Base-by-base conservation (phyloP, 2,113 vertebrate species). In the Misgurnus mizolepis region DNA sequence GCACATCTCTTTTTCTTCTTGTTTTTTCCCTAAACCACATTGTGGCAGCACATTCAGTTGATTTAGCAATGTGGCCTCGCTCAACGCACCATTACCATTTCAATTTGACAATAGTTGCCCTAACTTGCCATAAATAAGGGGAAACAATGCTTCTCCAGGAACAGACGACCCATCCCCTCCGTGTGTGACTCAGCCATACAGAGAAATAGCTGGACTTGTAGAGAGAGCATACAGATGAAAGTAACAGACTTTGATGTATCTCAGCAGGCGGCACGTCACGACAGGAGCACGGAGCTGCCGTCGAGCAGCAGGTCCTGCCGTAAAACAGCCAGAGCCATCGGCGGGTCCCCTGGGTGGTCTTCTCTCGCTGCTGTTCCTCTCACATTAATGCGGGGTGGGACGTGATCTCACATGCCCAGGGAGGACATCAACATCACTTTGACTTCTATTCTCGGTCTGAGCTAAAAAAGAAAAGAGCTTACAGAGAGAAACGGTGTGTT, bases 331-430 rank as follows among this genome's bases (percentile, higher is more conserved):
- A 64, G 74, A 71, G 80, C 34, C 82, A 70, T 84, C 70, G 61
- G 79, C 76, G 80, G 85, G 60, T 85, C 84, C 80, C 89, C 65
- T 77, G 91, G 92, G 92, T 92, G 92, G 91, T 91, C 91, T 45
- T 22, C 77, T 83, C 41, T 80, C 76, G 77, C 80, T 81, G 78
- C 65, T 79, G 79, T 80, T 82, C 83, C 76, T 87, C 60, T 49
- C 17, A 18, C 55, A 58, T 58, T 7, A 58, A 58, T n/a, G 17
- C 17, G 84, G 90, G 88, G 91, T 92, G 91, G 91, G 85, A 89
- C 82, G 77, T 45, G 64, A 86, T 82, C 81, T 66, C 81, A 73
- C 76, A 67, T 40, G 70, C 82, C 27, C 76, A 74, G 27, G 50
- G 43, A 64, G 70, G 65, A 40, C 65, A 65, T 18, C 39, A 18